Evolutionary conservation across 2,888 invertebrate genomes (phyloP).

Genomic region (Idaea biselata): DNA sequence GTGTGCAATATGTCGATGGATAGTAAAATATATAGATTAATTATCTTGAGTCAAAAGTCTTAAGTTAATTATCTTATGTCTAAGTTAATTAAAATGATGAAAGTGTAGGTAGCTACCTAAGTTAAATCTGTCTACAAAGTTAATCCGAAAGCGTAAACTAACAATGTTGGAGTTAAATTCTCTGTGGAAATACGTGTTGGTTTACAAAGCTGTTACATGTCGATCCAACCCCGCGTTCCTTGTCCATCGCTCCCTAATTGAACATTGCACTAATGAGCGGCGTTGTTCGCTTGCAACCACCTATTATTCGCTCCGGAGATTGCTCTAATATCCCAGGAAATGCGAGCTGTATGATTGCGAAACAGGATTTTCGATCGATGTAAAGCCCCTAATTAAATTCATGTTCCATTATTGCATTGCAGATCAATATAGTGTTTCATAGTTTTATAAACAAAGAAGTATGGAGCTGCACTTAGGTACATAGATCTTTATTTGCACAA

Average conservation of each 20-base stretch:
- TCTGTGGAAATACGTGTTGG: slow-evolving; percentile 27
- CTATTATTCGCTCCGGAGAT: slow-evolving; percentile 72
- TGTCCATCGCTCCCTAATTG: slow-evolving; percentile 69
- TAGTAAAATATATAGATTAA: too few relatives aligned
- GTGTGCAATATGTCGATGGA: too few relatives aligned
- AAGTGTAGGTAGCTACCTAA: neutral
- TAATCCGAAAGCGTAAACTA: slow-evolving; percentile 28
- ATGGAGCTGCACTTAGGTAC: too few relatives aligned
- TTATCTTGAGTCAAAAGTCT: too few relatives aligned
- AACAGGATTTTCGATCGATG: slow-evolving; percentile 46
- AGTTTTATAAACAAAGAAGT: neutral
- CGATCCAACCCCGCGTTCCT: slow-evolving; percentile 37
- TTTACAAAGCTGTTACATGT: slow-evolving; percentile 42
- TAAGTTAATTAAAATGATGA: neutral
- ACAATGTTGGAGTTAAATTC: slow-evolving; percentile 37
- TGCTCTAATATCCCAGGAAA: slow-evolving; percentile 62
- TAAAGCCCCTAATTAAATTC: slow-evolving; percentile 42
- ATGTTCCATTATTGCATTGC: slow-evolving; percentile 28
- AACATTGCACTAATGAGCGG: slow-evolving; percentile 77
- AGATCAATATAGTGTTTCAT: slow-evolving; percentile 12
- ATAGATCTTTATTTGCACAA: too few relatives aligned
- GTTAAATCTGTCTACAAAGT: slow-evolving; percentile 8
- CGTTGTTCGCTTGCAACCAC: slow-evolving; percentile 73
- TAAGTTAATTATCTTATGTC: too few relatives aligned
- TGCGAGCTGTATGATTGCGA: slow-evolving; percentile 47